Evolutionary conservation across 2,113 vertebrate genomes (phyloP), one percentile per base, ranked within the genome.

Genomic region (Xyrauchen texanus): DNA sequence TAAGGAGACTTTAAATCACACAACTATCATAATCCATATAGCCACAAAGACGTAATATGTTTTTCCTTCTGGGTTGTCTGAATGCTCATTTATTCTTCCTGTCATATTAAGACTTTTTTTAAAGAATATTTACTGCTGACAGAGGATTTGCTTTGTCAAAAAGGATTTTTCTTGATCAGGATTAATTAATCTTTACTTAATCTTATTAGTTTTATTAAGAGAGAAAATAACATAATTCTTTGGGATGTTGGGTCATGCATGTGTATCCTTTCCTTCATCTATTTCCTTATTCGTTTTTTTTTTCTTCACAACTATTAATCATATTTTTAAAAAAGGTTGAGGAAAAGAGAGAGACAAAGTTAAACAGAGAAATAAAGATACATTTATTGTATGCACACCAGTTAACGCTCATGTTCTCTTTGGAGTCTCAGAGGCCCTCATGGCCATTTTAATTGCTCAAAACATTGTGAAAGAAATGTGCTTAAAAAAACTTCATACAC

Each of bases 241-340:
- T 10, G 16, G 71, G 15, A 49, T 21, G 45, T 62, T 13, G 8
- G 15, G 34, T 21, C 11, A 42, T n/a, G 68, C 53, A 42, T 68
- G 62, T 46, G 60, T 68, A 34, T 12, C 5, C 21, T 34, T 34
- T 34, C 21, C 21, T 58, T 57, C 62, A 4, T 70, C 44, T 68
- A 65, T 34, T 3, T 34, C 21, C 21, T 34, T 34, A 34, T 34
- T n/a, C n/a, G n/a, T n/a, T 80, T 68, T 68, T 55, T 64, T 47
- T n/a, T 46, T 21, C 55, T 55, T 63, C 7, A 76, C 86, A 86
- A 85, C 82, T 81, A 80, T 85, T 46, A 85, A 88, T 81, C 68
- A 81, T 88, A 85, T 85, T 84, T 72, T 52, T 4, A 52, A 42
- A 34, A 61, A 6, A 46, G 7, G 5, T 21, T 57, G 68, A 55